These are phyloP conservation scores for Caenorhabditis imperialis DNA, from an alignment of 2,888 invertebrate genomes.

Conservation along the genomic window DNA sequence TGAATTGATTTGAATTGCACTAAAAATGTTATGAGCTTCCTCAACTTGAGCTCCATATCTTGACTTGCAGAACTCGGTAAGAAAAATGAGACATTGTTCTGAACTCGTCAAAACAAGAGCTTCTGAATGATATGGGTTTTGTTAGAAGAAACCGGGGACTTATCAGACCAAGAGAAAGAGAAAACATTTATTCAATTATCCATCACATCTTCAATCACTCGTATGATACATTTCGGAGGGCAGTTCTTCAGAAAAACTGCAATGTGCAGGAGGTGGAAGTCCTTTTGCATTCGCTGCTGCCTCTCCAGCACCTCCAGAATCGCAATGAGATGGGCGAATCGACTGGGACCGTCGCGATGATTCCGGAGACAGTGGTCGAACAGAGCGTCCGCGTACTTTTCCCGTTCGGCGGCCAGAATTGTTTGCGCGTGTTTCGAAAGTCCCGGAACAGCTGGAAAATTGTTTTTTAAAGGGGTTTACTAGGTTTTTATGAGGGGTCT, in stretches of 20 bases:
- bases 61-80: too few relatives aligned
- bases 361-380: constrained; percentile 11
- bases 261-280: constrained; percentile 19
- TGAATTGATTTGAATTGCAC: too few relatives aligned
- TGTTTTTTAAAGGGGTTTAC: too few relatives aligned
- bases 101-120: too few relatives aligned
- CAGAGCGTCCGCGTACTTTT: constrained; percentile 1
- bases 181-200: background rate
- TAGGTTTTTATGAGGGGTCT: background rate
- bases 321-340: constrained; percentile 15
- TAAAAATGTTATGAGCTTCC: too few relatives aligned
- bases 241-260: background rate
- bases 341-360: constrained; percentile 3
- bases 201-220: constrained; percentile 12
- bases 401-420: constrained; percentile 4
- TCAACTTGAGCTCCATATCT: too few relatives aligned
- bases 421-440: constrained; percentile 14
- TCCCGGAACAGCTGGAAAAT: constrained; percentile 19
- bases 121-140: too few relatives aligned
- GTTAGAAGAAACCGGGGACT: too few relatives aligned
- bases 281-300: constrained; percentile 17
- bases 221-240: background rate
- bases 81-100: too few relatives aligned
- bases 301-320: constrained; percentile 12
- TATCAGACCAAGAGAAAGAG: too few relatives aligned